These are phyloP conservation scores for Apodemia hepburni DNA, from an alignment of 2,888 invertebrate species.

Conservation along the genomic window DNA sequence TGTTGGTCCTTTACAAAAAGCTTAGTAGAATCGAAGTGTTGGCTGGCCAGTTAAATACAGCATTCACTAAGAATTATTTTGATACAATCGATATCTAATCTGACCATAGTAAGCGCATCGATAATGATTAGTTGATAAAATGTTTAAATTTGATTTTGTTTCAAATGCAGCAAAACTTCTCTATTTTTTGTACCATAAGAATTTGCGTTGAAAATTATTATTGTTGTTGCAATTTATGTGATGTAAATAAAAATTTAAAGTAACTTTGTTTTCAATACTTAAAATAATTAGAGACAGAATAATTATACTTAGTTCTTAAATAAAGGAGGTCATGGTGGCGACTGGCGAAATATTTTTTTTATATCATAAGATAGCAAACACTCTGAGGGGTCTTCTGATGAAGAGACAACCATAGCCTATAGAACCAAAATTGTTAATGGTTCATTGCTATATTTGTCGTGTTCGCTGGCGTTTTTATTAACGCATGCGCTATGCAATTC, in stretches of 20 bases:
- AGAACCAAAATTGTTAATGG: too few species aligned
- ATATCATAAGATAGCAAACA: too few species aligned
- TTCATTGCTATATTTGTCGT: too few species aligned
- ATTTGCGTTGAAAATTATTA: constrained; percentile 9
- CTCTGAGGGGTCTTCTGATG: too few species aligned
- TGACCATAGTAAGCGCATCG: not conserved
- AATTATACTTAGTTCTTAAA: too few species aligned
- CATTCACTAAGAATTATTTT: not conserved
- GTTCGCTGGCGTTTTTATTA: too few species aligned
- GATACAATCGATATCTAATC: not conserved
- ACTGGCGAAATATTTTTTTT: too few species aligned
- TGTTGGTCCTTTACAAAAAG: not conserved
- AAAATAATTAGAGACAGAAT: too few species aligned
- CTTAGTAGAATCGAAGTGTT: not conserved
- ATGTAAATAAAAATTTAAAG: constrained; percentile 10
- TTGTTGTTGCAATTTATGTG: constrained; percentile 14
- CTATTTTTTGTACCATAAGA: constrained; percentile 6
- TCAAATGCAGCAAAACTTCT: not conserved
- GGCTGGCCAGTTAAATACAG: not conserved
- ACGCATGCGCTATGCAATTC: too few species aligned
- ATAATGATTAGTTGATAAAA: not conserved
- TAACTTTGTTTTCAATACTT: not conserved
- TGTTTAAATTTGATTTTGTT: not conserved
- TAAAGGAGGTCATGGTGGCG: too few species aligned
- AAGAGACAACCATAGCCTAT: too few species aligned